Base-by-base conservation (phyloP, 2,113 vertebrate genomes). In the Saguinus imperator region DNA sequence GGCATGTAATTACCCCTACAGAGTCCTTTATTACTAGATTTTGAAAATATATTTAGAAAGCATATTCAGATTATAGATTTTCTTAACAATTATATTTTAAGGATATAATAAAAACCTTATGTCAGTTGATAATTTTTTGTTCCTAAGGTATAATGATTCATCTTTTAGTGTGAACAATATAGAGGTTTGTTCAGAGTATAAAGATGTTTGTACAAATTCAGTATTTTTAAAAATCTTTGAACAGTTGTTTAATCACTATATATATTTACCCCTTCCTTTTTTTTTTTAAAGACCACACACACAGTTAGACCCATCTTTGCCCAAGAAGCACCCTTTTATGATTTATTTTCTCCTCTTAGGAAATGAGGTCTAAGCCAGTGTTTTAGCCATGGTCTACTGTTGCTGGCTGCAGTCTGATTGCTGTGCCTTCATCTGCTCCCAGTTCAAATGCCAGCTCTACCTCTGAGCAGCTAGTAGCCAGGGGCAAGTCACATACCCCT, bases 41-140 rank as follows among this genome's bases (percentile, higher is more conserved):
- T 91, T 92, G 73, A 82, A 97, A 97, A 84, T 96, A 83, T 91
- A 95, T 97, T 94, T 95, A 88, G 81, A 82, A 96, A 98, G 79
- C 58, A 76, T 91, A 96, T 96, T 96, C 87, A 76, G 45, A 66
- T 40, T 95, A 90, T 90, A 90, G 89, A 88, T 97, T 98, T 98
- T 94, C 93, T 96, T 96, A 92, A 91, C 58, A 95, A 93, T 64
- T 81, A 17, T 87, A 96, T 95, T 97, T 95, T 81, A 93, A 95
- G 83, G 52, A 91, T 95, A 16, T 92, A 93, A 86, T 94, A 57
- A 77, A 87, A 95, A 75, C 40, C 40, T 96, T 95, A 43, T 81
- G 84, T 97, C 87, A 94, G 72, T 75, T 87, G 75, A 90, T 96
- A 84, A 96, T 97, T 96, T 97, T 97, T 96, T 96, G 98, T 97